A percentile compares a stretch with the other conserved stretches of the same genome.
These are phyloP conservation scores for Mactra quadrangularis DNA, from an alignment of 1,140 invertebrate species.

Conservation along the genomic window DNA sequence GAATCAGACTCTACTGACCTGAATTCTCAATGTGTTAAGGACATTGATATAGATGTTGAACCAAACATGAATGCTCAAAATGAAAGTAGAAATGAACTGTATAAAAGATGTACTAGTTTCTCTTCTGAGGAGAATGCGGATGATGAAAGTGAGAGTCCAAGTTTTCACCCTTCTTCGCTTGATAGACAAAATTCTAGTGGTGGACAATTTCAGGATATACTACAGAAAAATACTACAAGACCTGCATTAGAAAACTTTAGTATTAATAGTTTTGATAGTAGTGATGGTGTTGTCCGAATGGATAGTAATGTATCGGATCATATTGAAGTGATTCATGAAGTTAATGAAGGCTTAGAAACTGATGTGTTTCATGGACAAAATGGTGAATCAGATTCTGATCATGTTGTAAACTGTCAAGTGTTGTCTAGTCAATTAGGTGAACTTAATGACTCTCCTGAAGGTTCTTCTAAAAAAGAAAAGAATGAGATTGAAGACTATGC, in stretches of 20 bases:
- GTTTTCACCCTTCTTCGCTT: conserved; percentile 21
- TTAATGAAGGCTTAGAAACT: conserved; percentile 59
- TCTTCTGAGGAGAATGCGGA: conserved; percentile 66
- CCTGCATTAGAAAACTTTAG: conserved; percentile 78
- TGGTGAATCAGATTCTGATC: conserved; percentile 77
- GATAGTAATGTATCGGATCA: conserved; percentile 74
- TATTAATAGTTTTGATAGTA: conserved; percentile 81
- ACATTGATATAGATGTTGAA: neutral
- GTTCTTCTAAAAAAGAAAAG: neutral
- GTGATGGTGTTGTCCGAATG: conserved; percentile 66
- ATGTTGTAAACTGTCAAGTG: neutral
- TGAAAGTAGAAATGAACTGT: conserved; percentile 27
- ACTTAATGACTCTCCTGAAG: neutral
- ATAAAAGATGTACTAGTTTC: conserved; percentile 64
- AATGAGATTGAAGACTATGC: conserved; percentile 28
- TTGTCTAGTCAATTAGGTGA: neutral
- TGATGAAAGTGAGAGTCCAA: conserved; percentile 58
- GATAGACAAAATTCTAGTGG: conserved; percentile 41
- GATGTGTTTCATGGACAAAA: conserved; percentile 35
- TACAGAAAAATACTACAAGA: conserved; percentile 68
- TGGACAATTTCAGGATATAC: conserved; percentile 71
- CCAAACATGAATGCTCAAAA: neutral
- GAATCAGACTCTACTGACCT: neutral
- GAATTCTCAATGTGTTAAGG: neutral
- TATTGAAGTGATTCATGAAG: conserved; percentile 71